phyloP scores from a whole-genome alignment of 1,140 invertebrate genomes.

The Antheraea pernyi region DNA sequence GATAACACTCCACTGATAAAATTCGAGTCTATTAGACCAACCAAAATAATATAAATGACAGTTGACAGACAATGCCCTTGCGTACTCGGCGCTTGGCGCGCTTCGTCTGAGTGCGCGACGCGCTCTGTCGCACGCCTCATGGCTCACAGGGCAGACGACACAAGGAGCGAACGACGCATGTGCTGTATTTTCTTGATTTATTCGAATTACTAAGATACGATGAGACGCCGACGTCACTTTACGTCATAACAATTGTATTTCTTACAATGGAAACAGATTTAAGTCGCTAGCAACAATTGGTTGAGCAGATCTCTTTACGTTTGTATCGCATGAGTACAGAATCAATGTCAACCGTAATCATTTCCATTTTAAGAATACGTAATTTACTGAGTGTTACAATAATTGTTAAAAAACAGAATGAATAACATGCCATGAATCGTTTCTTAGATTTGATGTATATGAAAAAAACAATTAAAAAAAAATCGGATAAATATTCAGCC shows the following conservation, averaged over 20 bases:
- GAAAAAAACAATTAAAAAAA: too few species aligned
- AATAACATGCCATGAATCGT: too few species aligned
- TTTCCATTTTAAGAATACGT: too few species aligned
- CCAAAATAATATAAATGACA: not conserved
- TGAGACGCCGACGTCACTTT: constrained; percentile 28
- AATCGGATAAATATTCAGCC: too few species aligned
- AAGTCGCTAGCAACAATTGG: not conserved
- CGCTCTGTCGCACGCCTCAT: constrained; percentile 32
- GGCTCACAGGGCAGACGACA: constrained; percentile 28
- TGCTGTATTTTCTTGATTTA: constrained; percentile 52
- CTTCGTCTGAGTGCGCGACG: constrained; percentile 48
- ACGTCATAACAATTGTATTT: not conserved
- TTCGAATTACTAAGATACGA: constrained; percentile 43
- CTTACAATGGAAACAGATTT: not conserved
- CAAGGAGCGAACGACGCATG: constrained; percentile 59
- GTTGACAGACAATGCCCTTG: constrained; percentile 42
- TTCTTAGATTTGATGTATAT: too few species aligned
- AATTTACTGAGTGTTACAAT: too few species aligned
- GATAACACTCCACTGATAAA: not conserved
- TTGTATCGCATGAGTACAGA: too few species aligned
- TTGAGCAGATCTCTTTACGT: too few species aligned
- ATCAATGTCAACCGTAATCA: too few species aligned
- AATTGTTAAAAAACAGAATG: too few species aligned
- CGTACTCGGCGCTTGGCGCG: constrained; percentile 50
- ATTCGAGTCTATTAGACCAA: not conserved